These are phyloP conservation scores for Lydus trimaculatus DNA, from an alignment of 2,888 invertebrate species.

Conservation along the genomic window DNA sequence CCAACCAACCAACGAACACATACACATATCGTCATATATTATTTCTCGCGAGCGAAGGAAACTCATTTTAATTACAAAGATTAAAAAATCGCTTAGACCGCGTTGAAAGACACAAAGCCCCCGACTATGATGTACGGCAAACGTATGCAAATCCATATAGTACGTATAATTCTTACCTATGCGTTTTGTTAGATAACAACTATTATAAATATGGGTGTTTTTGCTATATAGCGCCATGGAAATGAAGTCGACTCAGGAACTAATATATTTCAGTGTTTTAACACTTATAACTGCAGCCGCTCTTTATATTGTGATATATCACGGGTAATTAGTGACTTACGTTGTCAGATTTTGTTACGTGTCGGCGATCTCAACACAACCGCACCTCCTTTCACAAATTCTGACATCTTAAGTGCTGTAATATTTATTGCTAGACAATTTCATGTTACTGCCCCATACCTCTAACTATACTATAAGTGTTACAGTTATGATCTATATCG, in stretches of 20 bases:
- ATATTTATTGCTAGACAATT: slow-evolving; percentile 54
- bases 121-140: slow-evolving; percentile 52
- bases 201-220: slow-evolving; percentile 57
- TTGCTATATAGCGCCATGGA: slow-evolving; percentile 50
- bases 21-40: slow-evolving; percentile 35
- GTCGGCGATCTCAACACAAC: slow-evolving; percentile 53
- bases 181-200: slow-evolving; percentile 56
- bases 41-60: slow-evolving; percentile 53
- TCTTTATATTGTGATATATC: slow-evolving; percentile 60
- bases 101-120: slow-evolving; percentile 57
- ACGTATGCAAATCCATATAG: slow-evolving; percentile 56
- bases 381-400: slow-evolving; percentile 53
- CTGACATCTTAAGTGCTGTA: slow-evolving; percentile 56
- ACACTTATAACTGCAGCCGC: slow-evolving; percentile 58
- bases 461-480: neutral
- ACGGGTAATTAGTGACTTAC: slow-evolving; percentile 59
- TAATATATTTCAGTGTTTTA: slow-evolving; percentile 61
- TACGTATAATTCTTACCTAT: slow-evolving; percentile 58
- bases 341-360: slow-evolving; percentile 57
- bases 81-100: slow-evolving; percentile 58
- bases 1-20: neutral
- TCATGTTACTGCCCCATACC: slow-evolving; percentile 42
- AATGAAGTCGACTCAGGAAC: slow-evolving; percentile 55
- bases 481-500: slow-evolving; percentile 52
- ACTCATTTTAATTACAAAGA: slow-evolving; percentile 61